These are phyloP conservation scores for Chaetodon auriga DNA, from an alignment of 2,113 vertebrate species.

Conservation along the genomic window DNA sequence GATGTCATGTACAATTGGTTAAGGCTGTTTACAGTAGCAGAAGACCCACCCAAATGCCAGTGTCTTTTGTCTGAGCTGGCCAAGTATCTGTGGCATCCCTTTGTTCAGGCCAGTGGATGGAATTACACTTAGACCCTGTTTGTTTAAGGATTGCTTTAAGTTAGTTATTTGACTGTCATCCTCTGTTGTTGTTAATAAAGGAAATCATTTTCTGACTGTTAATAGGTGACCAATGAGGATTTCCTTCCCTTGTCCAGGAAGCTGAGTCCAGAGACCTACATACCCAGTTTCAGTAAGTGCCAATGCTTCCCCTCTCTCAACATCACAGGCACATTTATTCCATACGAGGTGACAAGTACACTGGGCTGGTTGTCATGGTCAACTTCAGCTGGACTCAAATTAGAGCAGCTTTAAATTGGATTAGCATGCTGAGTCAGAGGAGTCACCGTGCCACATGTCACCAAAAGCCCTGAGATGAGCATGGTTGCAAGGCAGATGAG, in stretches of 20 bases:
- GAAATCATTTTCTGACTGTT: constrained; percentile 31
- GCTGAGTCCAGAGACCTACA: constrained; percentile 73
- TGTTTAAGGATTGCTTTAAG: constrained; percentile 46
- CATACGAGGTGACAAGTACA: constrained; percentile 17
- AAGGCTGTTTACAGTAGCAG: constrained; percentile 25
- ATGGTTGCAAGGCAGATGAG: constrained; percentile 3
- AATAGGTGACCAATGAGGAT: constrained; percentile 71
- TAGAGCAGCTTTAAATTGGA: constrained; percentile 73
- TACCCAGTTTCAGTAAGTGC: constrained; percentile 82
- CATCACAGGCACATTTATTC: background rate
- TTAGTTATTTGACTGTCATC: constrained; percentile 39
- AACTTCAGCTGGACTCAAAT: constrained; percentile 63
- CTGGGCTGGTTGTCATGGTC: constrained; percentile 71
- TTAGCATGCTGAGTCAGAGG: constrained; percentile 68
- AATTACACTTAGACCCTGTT: constrained; percentile 57
- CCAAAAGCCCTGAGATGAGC: constrained; percentile 28
- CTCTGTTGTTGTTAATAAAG: constrained; percentile 35
- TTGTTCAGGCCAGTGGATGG: constrained; percentile 65
- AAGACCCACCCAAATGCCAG: constrained; percentile 9
- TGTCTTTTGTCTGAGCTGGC: constrained; percentile 27
- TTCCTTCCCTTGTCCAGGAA: constrained; percentile 64
- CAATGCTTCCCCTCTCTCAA: background rate
- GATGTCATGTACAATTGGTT: background rate
- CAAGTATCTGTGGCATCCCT: constrained; percentile 37
- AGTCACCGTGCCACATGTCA: constrained; percentile 49